phyloP scores from a whole-genome alignment of 2,797 vertebrate genomes.

The Coluber constrictor region DNA sequence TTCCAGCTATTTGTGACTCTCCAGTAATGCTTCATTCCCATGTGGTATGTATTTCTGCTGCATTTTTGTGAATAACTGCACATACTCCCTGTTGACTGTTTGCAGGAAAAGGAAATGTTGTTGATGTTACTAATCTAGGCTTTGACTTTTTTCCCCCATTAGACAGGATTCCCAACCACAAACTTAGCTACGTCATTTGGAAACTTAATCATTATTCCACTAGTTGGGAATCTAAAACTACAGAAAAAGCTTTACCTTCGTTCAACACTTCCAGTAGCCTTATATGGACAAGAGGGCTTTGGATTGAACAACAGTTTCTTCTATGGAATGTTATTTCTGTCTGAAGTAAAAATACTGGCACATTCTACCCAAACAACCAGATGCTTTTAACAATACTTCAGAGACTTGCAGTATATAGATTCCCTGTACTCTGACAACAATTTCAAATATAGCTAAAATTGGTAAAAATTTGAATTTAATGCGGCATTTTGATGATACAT shows the following conservation, averaged over 20 bases:
- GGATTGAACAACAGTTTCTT: constrained; percentile 49
- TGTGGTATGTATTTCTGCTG: constrained; percentile 48
- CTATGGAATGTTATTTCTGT: constrained; percentile 16
- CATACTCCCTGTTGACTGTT: constrained; percentile 54
- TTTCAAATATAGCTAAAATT: constrained; percentile 14
- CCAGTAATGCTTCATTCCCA: constrained; percentile 47
- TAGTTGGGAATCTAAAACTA: constrained; percentile 44
- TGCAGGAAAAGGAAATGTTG: constrained; percentile 66
- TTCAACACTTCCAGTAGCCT: constrained; percentile 42
- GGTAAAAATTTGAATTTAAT: not conserved
- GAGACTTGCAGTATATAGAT: not conserved
- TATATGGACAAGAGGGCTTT: constrained; percentile 51
- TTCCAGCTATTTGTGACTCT: constrained; percentile 53
- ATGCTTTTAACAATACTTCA: constrained; percentile 19
- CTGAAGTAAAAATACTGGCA: constrained; percentile 33
- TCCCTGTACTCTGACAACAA: constrained; percentile 15
- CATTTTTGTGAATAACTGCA: constrained; percentile 49
- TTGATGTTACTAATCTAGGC: constrained; percentile 52
- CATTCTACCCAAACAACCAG: constrained; percentile 15
- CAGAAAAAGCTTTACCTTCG: constrained; percentile 53
- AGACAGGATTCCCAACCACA: constrained; percentile 40
- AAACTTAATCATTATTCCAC: constrained; percentile 32
- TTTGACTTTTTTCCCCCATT: constrained; percentile 28
- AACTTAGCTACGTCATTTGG: constrained; percentile 45
- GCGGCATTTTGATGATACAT: not conserved